Conservation (phyloP, 2,113 vertebrate species). For the Malurus elegans region DNA sequence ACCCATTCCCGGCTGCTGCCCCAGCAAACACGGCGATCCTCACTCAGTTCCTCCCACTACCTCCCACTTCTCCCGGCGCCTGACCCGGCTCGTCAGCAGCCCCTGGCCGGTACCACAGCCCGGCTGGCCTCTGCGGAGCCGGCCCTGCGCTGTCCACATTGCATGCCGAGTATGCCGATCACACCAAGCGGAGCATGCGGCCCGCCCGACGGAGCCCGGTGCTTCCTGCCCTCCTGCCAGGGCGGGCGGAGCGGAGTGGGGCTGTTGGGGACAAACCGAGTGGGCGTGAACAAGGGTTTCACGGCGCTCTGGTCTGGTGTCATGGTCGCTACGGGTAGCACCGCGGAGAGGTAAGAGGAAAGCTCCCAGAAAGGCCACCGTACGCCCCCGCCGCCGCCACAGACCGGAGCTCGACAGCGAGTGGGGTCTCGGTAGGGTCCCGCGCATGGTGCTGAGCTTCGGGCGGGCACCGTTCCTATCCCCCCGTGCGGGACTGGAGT, state of each 20-base stretch:
- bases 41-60: rapidly evolving
- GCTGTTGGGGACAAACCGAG: neutral
- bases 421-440: too few relatives aligned
- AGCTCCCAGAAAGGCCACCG: neutral
- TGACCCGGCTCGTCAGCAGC: neutral
- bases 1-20: rapidly evolving
- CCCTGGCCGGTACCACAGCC: rapidly evolving
- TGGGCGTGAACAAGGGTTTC: rapidly evolving
- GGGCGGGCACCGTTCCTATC: rapidly evolving
- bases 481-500: neutral
- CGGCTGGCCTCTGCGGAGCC: rapidly evolving
- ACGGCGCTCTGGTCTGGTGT: rapidly evolving
- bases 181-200: too few relatives aligned
- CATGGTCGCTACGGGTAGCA: neutral
- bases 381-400: neutral
- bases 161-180: neutral
- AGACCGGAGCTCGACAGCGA: too few relatives aligned
- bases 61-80: neutral
- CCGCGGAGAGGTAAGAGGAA: neutral
- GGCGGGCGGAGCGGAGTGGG: neutral
- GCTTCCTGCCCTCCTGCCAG: neutral
- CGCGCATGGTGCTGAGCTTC: neutral
- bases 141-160: neutral
- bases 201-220: too few relatives aligned
- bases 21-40: rapidly evolving